Percentiles rank a stretch among this genome's conserved stretches.
These are phyloP conservation scores for Sciurus vulgaris DNA, from an alignment of 2,797 vertebrate species.

Conservation along the genomic window DNA sequence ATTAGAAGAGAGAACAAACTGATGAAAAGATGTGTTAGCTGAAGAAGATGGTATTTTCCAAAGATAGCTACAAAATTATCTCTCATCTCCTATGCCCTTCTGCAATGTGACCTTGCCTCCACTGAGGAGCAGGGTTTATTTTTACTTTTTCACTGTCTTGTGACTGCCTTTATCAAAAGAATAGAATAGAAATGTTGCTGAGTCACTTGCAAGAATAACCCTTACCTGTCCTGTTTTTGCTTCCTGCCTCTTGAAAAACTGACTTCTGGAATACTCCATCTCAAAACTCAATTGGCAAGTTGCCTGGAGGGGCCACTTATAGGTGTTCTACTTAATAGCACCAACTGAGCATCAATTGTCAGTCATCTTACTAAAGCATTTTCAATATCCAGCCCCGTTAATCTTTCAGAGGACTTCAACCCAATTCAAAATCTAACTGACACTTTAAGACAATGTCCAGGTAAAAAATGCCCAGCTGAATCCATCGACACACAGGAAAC, in stretches of 20 bases:
- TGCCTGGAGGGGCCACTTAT: background rate
- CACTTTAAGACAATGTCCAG: background rate
- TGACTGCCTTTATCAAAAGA: background rate
- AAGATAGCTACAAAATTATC: background rate
- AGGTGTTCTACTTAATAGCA: background rate
- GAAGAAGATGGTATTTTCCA: background rate
- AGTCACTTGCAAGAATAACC: background rate
- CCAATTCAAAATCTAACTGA: constrained; percentile 13
- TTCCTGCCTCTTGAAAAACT: background rate
- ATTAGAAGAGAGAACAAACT: background rate
- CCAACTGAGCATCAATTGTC: background rate
- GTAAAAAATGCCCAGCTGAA: background rate
- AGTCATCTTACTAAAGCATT: background rate
- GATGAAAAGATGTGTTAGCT: background rate
- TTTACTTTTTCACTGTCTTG: background rate
- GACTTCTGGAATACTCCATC: background rate
- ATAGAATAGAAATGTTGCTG: background rate
- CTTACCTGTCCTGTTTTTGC: background rate
- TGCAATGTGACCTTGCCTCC: background rate
- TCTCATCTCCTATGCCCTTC: background rate
- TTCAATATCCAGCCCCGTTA: background rate
- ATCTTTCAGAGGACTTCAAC: constrained; percentile 2
- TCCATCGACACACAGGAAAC: background rate
- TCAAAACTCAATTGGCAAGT: background rate
- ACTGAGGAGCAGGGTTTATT: background rate